Evolutionary conservation across 35 echinoderm and acorn worm genomes (phyloP).

Genomic region (Apostichopus parvimensis): DNA sequence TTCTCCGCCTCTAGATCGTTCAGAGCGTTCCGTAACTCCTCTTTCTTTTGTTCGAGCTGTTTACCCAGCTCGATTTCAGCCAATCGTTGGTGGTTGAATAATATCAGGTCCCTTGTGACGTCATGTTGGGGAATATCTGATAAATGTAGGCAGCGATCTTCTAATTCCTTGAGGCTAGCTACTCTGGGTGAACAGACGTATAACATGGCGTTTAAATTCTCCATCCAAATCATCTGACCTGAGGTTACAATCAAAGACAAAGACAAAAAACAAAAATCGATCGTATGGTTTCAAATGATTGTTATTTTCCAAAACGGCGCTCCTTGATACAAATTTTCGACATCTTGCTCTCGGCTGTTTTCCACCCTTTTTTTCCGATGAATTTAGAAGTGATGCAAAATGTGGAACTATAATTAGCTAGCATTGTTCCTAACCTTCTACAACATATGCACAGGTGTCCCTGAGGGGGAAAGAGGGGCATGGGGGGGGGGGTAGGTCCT

Average conservation of each 20-base stretch:
- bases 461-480: no score
- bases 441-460: no score
- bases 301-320: no score
- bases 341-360: no score
- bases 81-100: conserved; percentile 94
- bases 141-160: conserved; percentile 84
- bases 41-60: conserved; percentile 91
- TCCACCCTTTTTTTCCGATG: no score
- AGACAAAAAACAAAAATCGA: background rate
- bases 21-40: conserved; percentile 76
- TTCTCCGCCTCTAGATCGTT: conserved; percentile 82
- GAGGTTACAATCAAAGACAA: background rate
- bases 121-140: conserved; percentile 95
- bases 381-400: no score
- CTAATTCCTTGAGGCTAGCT: conserved; percentile 90
- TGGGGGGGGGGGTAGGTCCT: no score
- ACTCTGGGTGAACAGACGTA: conserved; percentile 93
- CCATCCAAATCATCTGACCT: conserved; percentile 99
- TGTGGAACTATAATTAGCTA: no score
- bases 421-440: no score
- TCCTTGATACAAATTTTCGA: no score
- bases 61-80: conserved; percentile 97
- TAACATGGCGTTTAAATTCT: conserved; percentile 81
- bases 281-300: background rate
- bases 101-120: conserved; percentile 89